A percentile compares a stretch with the other conserved stretches of the same genome.
phyloP scores from a whole-genome alignment of 53 echinoderm and acorn worm species.

The Echinarachnius parma region DNA sequence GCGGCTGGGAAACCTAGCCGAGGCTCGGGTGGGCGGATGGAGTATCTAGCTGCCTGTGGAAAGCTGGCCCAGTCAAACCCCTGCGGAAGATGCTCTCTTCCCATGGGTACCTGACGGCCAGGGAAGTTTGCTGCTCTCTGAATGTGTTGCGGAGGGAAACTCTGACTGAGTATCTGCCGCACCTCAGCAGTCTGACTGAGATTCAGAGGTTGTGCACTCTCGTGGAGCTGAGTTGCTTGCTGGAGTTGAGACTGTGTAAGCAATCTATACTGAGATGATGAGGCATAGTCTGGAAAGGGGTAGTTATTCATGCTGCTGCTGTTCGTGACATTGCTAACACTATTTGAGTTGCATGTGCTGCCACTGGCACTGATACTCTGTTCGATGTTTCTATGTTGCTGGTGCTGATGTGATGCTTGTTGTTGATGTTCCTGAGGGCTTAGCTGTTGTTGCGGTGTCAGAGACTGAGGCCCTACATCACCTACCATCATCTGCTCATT shows the following conservation, averaged over 20 bases:
- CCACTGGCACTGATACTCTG: slow-evolving; percentile 19
- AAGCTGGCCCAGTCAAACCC: slow-evolving; percentile 32
- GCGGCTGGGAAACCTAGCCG: slow-evolving; percentile 39
- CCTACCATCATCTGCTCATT: slow-evolving; percentile 36
- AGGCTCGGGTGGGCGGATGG: slow-evolving; percentile 31
- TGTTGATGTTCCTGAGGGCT: neutral
- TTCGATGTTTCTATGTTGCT: slow-evolving; percentile 27
- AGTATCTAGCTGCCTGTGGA: slow-evolving; percentile 37
- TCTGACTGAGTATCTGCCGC: slow-evolving; percentile 62
- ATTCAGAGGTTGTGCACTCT: slow-evolving; percentile 68
- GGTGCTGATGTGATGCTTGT: slow-evolving; percentile 21
- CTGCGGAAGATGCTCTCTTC: slow-evolving; percentile 32
- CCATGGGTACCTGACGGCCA: slow-evolving; percentile 35
- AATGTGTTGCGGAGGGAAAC: slow-evolving; percentile 26
- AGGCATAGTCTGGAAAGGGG: slow-evolving; percentile 28
- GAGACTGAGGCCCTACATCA: slow-evolving; percentile 25
- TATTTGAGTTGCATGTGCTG: slow-evolving; percentile 28
- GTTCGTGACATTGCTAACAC: slow-evolving; percentile 38
- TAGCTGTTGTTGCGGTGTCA: slow-evolving; percentile 27
- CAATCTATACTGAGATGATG: slow-evolving; percentile 28
- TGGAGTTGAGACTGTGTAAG: slow-evolving; percentile 37
- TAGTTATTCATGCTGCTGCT: slow-evolving; percentile 28
- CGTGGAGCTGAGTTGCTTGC: slow-evolving; percentile 40
- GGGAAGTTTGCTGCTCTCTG: slow-evolving; percentile 29
- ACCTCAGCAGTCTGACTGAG: slow-evolving; percentile 81